Evolutionary conservation across 2,888 invertebrate genomes (phyloP), one percentile per base, ranked within the genome.

Genomic region (Chelonus formosanus): DNA sequence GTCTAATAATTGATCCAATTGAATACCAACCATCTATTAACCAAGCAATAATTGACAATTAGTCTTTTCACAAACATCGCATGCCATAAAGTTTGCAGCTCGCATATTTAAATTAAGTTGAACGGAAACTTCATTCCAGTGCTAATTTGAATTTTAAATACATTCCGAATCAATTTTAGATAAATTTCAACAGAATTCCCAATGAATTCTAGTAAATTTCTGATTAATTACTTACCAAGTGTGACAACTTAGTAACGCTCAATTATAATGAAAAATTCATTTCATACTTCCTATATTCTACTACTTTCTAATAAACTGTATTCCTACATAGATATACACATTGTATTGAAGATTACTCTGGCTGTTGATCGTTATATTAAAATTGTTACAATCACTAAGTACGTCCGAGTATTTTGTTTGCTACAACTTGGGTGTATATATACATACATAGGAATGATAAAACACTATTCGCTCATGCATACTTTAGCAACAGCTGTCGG

Each of bases 401-500:
- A 40, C 40, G 6, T 40, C 6, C 40, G 6, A 40, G 40, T 40
- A 40, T 40, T 40, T 40, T 53, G 44, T 44, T 44, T 53, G 44
- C 57, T 44, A 34, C 45, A 31, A 57, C 32, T 57, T 57, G 57
- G 43, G 34, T 40, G 6, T 40, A 4, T 40, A 40, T 40, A 40
- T 40, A 45, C 59, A 69, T 76, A 73, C 75, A 71, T 76, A 74
- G 72, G 68, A 76, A 75, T 75, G 40, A 78, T 75, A 79, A 80
- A 79, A 77, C 76, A 77, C 77, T 76, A 76, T 75, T 75, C 70
- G 75, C 76, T 81, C 80, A 80, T 82, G 80, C 80, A 82, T 81
- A 81, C 78, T 82, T 82, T 80, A 82, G 76, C 71, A 72, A 74
- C 79, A 80, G 82, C 78, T 80, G 81, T 73, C 75, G 75, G 71